Conservation (phyloP, 92 coral and sea anemone species). For the Hydrozoanthus gracilis region DNA sequence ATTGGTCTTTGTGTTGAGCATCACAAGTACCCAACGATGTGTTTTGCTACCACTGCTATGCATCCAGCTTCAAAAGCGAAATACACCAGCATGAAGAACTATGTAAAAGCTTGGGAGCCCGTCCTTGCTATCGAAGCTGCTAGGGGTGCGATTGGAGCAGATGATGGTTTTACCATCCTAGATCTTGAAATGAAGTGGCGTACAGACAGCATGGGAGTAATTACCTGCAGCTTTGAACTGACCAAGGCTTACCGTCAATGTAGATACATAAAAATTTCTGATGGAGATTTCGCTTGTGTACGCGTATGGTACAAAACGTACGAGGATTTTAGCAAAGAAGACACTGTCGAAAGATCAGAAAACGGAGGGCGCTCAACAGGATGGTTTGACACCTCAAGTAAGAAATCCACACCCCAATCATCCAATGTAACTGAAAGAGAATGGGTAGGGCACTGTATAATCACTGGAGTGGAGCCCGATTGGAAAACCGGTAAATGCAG, state of each 20-base stretch:
- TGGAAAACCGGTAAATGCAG: not conserved
- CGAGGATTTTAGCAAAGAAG: not conserved
- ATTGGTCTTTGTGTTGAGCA: slow-evolving; percentile 88
- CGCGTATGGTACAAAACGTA: slow-evolving; percentile 46
- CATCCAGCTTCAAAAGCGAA: slow-evolving; percentile 63
- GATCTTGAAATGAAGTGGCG: slow-evolving; percentile 53
- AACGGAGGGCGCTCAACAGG: not conserved
- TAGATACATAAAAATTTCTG: slow-evolving; percentile 59
- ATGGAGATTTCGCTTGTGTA: slow-evolving; percentile 76
- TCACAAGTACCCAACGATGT: slow-evolving; percentile 72
- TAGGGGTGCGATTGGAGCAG: slow-evolving; percentile 74
- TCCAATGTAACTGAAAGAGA: not conserved
- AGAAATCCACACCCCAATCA: not conserved
- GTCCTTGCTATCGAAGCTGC: slow-evolving; percentile 91
- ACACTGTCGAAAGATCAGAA: not conserved
- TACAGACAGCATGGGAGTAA: not conserved
- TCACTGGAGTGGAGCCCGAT: not conserved
- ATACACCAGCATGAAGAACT: slow-evolving; percentile 60
- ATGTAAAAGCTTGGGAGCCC: slow-evolving; percentile 81
- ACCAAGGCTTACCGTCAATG: slow-evolving; percentile 49
- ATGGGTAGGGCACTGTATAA: slow-evolving; percentile 57
- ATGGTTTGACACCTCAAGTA: not conserved
- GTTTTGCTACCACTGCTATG: slow-evolving; percentile 75
- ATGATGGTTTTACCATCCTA: slow-evolving; percentile 73
- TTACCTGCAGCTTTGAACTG: slow-evolving; percentile 48